Conservation (phyloP, 1,140 invertebrate species). For the Drosophila grimshawi region DNA sequence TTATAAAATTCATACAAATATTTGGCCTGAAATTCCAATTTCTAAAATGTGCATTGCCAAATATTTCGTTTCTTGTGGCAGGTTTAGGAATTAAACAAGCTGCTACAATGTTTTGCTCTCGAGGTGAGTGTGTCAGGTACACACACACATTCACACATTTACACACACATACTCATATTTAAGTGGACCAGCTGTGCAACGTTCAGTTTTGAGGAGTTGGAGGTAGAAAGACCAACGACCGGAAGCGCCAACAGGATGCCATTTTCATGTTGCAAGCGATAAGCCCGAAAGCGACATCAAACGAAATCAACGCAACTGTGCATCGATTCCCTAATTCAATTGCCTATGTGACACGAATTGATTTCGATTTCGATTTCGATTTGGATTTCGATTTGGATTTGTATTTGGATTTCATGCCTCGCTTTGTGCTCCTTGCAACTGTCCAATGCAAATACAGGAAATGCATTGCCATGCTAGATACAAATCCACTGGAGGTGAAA, state of each 20-base stretch:
- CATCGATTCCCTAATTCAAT: constrained; percentile 64
- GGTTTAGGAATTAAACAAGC: background rate
- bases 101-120: background rate
- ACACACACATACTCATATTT: background rate
- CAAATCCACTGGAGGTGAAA: constrained; percentile 32
- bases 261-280: constrained; percentile 55
- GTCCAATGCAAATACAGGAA: constrained; percentile 44
- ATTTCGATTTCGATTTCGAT: constrained; percentile 57
- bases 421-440: background rate
- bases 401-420: too few species aligned
- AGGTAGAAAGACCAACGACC: constrained; percentile 31
- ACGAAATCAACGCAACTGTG: constrained; percentile 9
- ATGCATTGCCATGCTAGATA: constrained; percentile 56
- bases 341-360: constrained; percentile 76
- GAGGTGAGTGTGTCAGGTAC: constrained; percentile 23
- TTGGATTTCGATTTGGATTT: background rate
- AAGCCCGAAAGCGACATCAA: constrained; percentile 42
- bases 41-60: constrained; percentile 3
- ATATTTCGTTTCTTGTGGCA: background rate
- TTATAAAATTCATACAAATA: constrained; percentile 33
- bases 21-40: constrained; percentile 16
- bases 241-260: constrained; percentile 71
- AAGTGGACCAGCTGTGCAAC: constrained; percentile 61
- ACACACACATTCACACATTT: background rate
- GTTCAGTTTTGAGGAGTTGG: constrained; percentile 14